Percentiles rank a stretch among this genome's conserved stretches.
These are phyloP conservation scores for Drosophila pullipes DNA, from an alignment of 2,888 invertebrate species.

Conservation along the genomic window DNA sequence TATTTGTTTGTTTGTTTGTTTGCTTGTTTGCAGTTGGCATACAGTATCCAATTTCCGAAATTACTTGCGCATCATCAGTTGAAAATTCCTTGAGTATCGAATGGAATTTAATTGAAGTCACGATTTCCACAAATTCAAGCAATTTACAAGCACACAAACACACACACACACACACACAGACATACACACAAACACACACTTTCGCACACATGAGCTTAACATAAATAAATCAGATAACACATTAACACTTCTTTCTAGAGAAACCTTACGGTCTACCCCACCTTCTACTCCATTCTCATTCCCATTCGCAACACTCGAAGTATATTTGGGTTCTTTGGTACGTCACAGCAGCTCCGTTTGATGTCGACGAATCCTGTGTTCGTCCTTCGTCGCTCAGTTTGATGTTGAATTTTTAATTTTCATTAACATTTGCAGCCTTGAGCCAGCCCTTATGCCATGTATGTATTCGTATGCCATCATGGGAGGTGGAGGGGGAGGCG, in stretches of 20 bases:
- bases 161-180: conserved; percentile 4
- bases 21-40: conserved; percentile 69
- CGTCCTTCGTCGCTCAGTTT: conserved; percentile 57
- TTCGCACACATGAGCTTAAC: conserved; percentile 51
- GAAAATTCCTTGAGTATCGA: conserved; percentile 84
- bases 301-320: conserved; percentile 11
- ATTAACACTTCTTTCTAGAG: conserved; percentile 73
- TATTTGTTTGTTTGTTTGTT: conserved; percentile 52
- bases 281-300: background rate
- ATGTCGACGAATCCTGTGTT: conserved; percentile 56
- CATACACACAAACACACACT: background rate
- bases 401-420: conserved; percentile 82
- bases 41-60: conserved; percentile 84
- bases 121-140: conserved; percentile 81
- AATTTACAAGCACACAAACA: conserved; percentile 49
- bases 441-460: conserved; percentile 56
- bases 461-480: conserved; percentile 1
- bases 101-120: conserved; percentile 86
- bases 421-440: conserved; percentile 73
- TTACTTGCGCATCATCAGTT: conserved; percentile 81
- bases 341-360: conserved; percentile 44
- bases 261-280: background rate
- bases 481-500: background rate
- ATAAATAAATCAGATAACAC: conserved; percentile 80
- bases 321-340: conserved; percentile 50